Conservation (phyloP, 2,888 invertebrate species). For the Andrena fulva region DNA sequence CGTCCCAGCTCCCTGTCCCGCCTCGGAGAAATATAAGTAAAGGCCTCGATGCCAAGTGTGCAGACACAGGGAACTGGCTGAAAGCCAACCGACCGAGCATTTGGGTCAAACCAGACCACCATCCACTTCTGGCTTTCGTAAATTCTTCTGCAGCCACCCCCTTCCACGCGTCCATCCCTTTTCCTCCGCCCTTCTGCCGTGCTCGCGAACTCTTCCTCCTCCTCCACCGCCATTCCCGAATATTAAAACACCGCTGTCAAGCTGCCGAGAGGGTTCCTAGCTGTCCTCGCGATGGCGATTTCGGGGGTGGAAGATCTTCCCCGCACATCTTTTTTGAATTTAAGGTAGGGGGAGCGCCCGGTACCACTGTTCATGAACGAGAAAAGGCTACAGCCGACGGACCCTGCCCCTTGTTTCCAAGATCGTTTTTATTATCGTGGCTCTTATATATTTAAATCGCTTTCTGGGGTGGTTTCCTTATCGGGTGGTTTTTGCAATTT, state of each 20-base stretch:
- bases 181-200: background rate
- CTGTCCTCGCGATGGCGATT: background rate
- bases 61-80: slow-evolving; percentile 79
- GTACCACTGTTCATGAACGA: background rate
- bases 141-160: slow-evolving; percentile 30
- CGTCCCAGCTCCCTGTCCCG: slow-evolving; percentile 52
- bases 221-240: slow-evolving; percentile 5
- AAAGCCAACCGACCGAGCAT: slow-evolving; percentile 78
- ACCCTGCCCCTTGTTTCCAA: too few species aligned
- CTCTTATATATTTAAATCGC: too few species aligned
- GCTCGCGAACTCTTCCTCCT: slow-evolving; percentile 8
- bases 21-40: slow-evolving; percentile 57
- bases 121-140: slow-evolving; percentile 24
- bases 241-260: slow-evolving; percentile 6
- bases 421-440: too few species aligned
- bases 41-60: slow-evolving; percentile 44
- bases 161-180: background rate
- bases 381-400: too few species aligned
- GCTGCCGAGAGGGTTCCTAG: background rate
- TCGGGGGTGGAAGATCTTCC: background rate
- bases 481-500: too few species aligned
- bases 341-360: too few species aligned
- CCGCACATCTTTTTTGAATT: too few species aligned
- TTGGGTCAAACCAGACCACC: slow-evolving; percentile 75
- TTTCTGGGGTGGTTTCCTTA: too few species aligned